Conservation (phyloP, 2,888 invertebrate genomes). For the Phengaris arion region DNA sequence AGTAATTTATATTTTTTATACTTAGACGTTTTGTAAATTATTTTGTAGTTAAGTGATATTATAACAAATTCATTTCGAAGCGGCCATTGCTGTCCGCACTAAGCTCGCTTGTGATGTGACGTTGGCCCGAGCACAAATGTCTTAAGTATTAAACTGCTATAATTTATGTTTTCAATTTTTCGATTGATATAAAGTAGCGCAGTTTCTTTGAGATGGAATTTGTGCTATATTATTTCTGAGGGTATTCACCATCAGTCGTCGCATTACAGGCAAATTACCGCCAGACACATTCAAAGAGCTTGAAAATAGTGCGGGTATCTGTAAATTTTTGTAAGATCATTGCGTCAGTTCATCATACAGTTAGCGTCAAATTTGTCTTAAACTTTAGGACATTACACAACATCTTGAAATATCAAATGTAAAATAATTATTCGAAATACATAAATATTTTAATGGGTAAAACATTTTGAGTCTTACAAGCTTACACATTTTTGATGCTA, state of each 20-base stretch:
- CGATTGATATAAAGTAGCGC: background rate
- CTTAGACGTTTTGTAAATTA: slow-evolving; percentile 72
- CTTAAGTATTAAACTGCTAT: background rate
- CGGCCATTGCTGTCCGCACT: slow-evolving; percentile 14
- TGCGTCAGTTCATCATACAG: slow-evolving; percentile 42
- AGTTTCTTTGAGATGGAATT: background rate
- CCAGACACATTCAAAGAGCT: slow-evolving; percentile 46
- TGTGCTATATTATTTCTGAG: background rate
- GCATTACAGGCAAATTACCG: slow-evolving; percentile 12
- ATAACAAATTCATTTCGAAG: slow-evolving; percentile 35
- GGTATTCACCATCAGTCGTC: background rate
- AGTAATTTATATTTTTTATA: slow-evolving; percentile 69
- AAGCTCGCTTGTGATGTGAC: slow-evolving; percentile 24
- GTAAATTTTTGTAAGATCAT: slow-evolving; percentile 46
- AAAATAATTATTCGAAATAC: too few relatives aligned
- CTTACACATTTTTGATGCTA: slow-evolving; percentile 4
- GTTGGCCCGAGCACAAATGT: background rate
- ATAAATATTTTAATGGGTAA: background rate
- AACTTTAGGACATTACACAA: background rate
- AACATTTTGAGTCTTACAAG: background rate
- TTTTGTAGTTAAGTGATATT: slow-evolving; percentile 62
- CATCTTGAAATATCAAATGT: background rate
- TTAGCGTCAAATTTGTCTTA: slow-evolving; percentile 1
- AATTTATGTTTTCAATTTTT: background rate
- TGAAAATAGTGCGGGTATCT: slow-evolving; percentile 44